A percentile compares a stretch with the other conserved stretches of the same genome.
Evolutionary conservation across 2,113 vertebrate species (phyloP).

Genomic region (Isichthys henryi): DNA sequence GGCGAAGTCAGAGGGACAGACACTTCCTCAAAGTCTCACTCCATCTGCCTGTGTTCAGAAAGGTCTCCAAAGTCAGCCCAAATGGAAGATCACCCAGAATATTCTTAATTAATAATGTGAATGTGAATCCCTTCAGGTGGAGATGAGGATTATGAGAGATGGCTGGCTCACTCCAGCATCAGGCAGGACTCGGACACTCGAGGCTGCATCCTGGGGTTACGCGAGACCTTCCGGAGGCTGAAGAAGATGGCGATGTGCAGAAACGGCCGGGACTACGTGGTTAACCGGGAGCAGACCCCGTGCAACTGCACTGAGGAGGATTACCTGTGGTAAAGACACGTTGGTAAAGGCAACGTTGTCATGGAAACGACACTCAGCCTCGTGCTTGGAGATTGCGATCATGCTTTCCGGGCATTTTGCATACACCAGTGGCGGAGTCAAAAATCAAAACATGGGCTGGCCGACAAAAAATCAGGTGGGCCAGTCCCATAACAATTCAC

Average conservation of each 20-base stretch:
- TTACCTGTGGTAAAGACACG: constrained; percentile 52
- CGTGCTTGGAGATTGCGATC: background rate
- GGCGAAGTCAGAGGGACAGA: background rate
- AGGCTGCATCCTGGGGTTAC: constrained; percentile 58
- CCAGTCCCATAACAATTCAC: background rate
- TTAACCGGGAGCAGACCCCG: constrained; percentile 48
- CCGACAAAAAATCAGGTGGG: background rate
- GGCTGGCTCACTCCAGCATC: constrained; percentile 59
- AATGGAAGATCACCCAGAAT: background rate
- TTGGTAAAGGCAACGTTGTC: background rate
- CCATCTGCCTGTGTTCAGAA: background rate
- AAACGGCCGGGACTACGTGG: constrained; percentile 52
- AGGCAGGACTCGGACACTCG: constrained; percentile 38
- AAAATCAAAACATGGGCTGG: background rate
- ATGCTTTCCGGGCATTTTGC: background rate
- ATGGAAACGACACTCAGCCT: background rate
- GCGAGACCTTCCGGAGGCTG: constrained; percentile 55
- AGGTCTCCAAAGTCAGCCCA: background rate
- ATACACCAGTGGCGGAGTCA: background rate
- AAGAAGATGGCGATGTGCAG: constrained; percentile 59
- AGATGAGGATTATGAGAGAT: constrained; percentile 61
- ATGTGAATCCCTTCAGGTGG: constrained; percentile 34
- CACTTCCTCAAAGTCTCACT: background rate
- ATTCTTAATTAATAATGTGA: background rate
- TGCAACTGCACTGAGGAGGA: constrained; percentile 53